A percentile compares a stretch with the other conserved stretches of the same genome.
phyloP scores from a whole-genome alignment of 1,140 invertebrate genomes.

The Listronotus bonariensis region DNA sequence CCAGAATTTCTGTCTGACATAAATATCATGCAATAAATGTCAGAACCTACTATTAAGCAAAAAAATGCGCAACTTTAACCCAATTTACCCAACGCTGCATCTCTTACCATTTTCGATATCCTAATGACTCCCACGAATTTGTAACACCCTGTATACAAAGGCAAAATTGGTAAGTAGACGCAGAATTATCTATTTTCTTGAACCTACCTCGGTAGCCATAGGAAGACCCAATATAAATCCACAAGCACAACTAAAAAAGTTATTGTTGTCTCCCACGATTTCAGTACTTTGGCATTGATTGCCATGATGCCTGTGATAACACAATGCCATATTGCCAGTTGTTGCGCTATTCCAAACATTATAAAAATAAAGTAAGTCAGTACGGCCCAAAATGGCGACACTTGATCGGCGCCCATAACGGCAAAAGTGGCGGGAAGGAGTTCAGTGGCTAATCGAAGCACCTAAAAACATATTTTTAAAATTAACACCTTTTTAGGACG shows the following conservation, averaged over 20 bases:
- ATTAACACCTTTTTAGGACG: too few relatives aligned
- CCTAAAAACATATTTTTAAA: slow-evolving; percentile 57
- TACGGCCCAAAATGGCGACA: slow-evolving; percentile 84
- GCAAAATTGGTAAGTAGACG: too few relatives aligned
- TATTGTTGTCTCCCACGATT: slow-evolving; percentile 81
- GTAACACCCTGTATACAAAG: too few relatives aligned
- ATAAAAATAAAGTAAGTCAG: slow-evolving; percentile 85
- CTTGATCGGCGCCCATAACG: slow-evolving; percentile 67
- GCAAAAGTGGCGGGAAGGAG: slow-evolving; percentile 82
- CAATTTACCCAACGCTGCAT: too few relatives aligned
- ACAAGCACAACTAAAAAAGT: slow-evolving; percentile 83
- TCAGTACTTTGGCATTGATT: slow-evolving; percentile 71
- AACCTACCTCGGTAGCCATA: slow-evolving; percentile 83
- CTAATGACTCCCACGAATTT: too few relatives aligned
- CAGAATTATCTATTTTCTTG: neutral
- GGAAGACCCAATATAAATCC: slow-evolving; percentile 85
- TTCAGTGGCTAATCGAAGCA: slow-evolving; percentile 79
- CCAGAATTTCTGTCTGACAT: too few relatives aligned
- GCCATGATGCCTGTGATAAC: slow-evolving; percentile 81
- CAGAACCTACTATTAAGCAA: too few relatives aligned
- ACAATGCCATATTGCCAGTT: slow-evolving; percentile 70
- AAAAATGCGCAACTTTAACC: too few relatives aligned
- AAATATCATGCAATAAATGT: too few relatives aligned
- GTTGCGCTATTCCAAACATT: slow-evolving; percentile 84
- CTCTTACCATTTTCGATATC: too few relatives aligned